Conservation (phyloP, 2,888 invertebrate species). For the Lomographa bimaculata region DNA sequence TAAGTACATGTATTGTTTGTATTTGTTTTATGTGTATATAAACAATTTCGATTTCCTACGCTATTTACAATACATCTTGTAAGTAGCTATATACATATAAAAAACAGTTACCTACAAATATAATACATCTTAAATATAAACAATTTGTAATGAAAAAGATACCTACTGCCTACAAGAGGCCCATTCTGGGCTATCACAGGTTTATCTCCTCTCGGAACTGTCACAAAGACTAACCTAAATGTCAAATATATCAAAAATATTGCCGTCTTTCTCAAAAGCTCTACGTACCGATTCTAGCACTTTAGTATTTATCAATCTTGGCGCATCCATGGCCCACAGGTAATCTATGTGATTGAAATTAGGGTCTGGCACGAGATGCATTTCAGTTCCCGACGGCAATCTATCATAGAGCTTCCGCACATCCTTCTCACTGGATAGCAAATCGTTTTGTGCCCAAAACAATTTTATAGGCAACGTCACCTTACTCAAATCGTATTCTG, state of each 20-base stretch:
- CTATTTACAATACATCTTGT: too few relatives aligned
- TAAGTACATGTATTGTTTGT: too few relatives aligned
- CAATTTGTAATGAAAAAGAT: too few relatives aligned
- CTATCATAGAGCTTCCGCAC: slow-evolving; percentile 73
- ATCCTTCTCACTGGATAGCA: slow-evolving; percentile 86
- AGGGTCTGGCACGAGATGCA: slow-evolving; percentile 81
- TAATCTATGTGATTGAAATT: slow-evolving; percentile 90
- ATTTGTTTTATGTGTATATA: too few relatives aligned
- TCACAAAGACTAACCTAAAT: slow-evolving; percentile 9
- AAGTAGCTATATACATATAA: too few relatives aligned
- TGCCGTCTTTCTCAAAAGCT: slow-evolving; percentile 17
- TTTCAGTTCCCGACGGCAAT: slow-evolving; percentile 73
- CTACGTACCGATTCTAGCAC: slow-evolving; percentile 57
- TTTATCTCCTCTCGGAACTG: slow-evolving; percentile 16
- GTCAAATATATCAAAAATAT: slow-evolving; percentile 13
- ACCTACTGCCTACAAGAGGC: too few relatives aligned
- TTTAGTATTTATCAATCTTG: slow-evolving; percentile 81
- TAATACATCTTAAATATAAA: too few relatives aligned
- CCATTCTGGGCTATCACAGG: slow-evolving; percentile 15
- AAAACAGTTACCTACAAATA: too few relatives aligned
- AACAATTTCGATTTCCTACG: too few relatives aligned
- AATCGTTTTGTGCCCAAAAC: slow-evolving; percentile 88
- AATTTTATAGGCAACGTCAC: slow-evolving; percentile 85
- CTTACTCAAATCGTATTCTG: slow-evolving; percentile 84
- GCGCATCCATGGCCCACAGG: slow-evolving; percentile 85